These are phyloP conservation scores for Acipenser oxyrinchus DNA, from an alignment of 2,797 vertebrate species.

Conservation along the genomic window DNA sequence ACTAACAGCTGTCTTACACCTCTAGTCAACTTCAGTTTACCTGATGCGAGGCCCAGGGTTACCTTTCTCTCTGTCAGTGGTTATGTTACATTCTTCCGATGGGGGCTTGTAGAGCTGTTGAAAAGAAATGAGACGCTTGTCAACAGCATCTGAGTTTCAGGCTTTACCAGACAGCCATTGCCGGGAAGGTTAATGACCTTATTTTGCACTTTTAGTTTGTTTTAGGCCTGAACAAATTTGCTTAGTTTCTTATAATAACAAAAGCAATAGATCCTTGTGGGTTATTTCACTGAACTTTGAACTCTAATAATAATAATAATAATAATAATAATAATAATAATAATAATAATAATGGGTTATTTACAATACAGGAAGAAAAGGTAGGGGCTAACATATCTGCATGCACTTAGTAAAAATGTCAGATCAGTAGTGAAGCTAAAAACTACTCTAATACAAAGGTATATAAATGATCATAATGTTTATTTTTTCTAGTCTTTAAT, in stretches of 20 bases:
- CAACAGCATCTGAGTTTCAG: conserved; percentile 75
- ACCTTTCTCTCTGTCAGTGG: conserved; percentile 68
- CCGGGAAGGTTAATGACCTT: conserved; percentile 79
- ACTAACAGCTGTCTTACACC: conserved; percentile 54
- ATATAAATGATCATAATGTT: conserved; percentile 56
- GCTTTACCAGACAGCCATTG: conserved; percentile 83
- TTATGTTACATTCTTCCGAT: conserved; percentile 82
- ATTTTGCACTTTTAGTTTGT: conserved; percentile 59
- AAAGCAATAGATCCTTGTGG: conserved; percentile 33
- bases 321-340: too few species aligned
- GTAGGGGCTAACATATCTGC: conserved; percentile 12
- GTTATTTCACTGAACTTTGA: too few species aligned
- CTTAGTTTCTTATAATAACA: conserved; percentile 40
- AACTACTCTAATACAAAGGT: conserved; percentile 62
- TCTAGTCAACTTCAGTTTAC: conserved; percentile 60
- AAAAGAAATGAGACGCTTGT: conserved; percentile 94
- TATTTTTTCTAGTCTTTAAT: too few species aligned
- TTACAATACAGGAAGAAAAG: not conserved
- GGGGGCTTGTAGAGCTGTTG: conserved; percentile 84
- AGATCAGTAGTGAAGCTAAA: conserved; percentile 61
- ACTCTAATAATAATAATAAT: too few species aligned
- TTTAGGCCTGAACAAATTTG: conserved; percentile 59
- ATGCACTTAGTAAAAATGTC: conserved; percentile 49
- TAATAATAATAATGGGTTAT: too few species aligned
- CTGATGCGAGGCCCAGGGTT: conserved; percentile 70